Conservation (phyloP, 1,140 invertebrate species). For the Telenomus remus region DNA sequence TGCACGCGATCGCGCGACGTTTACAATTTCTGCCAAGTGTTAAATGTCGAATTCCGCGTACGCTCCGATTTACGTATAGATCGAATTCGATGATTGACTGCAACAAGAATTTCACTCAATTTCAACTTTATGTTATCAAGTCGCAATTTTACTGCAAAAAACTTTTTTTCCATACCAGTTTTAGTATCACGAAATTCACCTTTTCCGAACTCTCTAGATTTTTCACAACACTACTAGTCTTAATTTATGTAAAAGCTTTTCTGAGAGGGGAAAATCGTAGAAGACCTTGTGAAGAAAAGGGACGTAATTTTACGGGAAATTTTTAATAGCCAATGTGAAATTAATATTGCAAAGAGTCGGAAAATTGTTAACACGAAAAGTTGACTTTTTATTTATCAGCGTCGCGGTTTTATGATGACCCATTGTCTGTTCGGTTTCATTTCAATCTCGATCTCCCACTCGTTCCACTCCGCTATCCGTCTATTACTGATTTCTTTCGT, state of each 20-base stretch:
- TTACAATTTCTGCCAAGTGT: slow-evolving; percentile 67
- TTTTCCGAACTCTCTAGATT: too few relatives aligned
- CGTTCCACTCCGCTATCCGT: slow-evolving; percentile 15
- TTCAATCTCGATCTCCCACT: slow-evolving; percentile 31
- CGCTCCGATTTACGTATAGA: slow-evolving; percentile 34
- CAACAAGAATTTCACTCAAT: slow-evolving; percentile 1
- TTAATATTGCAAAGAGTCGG: too few relatives aligned
- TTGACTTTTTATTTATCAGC: slow-evolving; percentile 39
- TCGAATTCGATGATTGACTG: slow-evolving; percentile 23
- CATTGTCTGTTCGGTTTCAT: slow-evolving; percentile 47
- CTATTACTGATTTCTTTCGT: slow-evolving; percentile 51
- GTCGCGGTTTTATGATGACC: slow-evolving; percentile 37
- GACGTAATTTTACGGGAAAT: too few relatives aligned
- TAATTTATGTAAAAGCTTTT: too few relatives aligned
- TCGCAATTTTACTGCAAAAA: not conserved
- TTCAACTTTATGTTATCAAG: not conserved
- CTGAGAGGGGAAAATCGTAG: too few relatives aligned
- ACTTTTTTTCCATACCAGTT: too few relatives aligned
- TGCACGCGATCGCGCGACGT: slow-evolving; percentile 67
- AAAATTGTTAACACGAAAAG: not conserved
- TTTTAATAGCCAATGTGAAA: too few relatives aligned
- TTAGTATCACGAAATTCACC: too few relatives aligned
- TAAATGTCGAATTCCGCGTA: slow-evolving; percentile 42
- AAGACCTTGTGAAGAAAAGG: too few relatives aligned
- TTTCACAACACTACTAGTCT: too few relatives aligned